These are phyloP conservation scores for Apamea anceps DNA, from an alignment of 2,888 invertebrate genomes.

Conservation along the genomic window DNA sequence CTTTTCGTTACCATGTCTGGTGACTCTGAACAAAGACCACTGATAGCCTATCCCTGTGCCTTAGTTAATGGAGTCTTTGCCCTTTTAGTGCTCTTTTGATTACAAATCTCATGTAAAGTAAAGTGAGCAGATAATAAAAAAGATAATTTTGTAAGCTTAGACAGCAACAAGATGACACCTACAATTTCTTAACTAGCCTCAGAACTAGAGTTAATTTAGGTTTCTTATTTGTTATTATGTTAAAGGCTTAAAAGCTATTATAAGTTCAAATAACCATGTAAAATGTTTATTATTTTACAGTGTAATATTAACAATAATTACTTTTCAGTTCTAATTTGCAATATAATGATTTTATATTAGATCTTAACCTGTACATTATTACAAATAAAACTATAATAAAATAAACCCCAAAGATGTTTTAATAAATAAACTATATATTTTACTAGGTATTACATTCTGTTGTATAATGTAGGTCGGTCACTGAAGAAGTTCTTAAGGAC, in stretches of 20 bases:
- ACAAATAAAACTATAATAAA: slow-evolving; percentile 67
- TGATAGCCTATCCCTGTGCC: slow-evolving; percentile 98
- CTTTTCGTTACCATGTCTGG: slow-evolving; percentile 97
- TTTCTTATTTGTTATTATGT: slow-evolving; percentile 10
- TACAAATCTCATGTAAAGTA: slow-evolving; percentile 7
- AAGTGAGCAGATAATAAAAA: slow-evolving; percentile 24
- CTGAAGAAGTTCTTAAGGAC: slow-evolving; percentile 97
- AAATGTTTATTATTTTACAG: slow-evolving; percentile 37
- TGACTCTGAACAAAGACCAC: slow-evolving; percentile 95
- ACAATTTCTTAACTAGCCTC: not conserved
- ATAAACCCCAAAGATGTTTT: slow-evolving; percentile 77
- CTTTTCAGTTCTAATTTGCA: slow-evolving; percentile 32
- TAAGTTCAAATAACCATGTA: slow-evolving; percentile 25
- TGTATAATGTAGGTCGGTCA: slow-evolving; percentile 87
- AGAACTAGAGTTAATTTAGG: slow-evolving; percentile 3
- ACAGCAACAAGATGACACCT: not conserved
- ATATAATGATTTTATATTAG: slow-evolving; percentile 48
- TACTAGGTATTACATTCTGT: slow-evolving; percentile 83
- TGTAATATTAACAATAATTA: slow-evolving; percentile 33
- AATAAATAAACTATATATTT: slow-evolving; percentile 83
- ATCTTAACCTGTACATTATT: slow-evolving; percentile 50
- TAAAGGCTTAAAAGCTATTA: slow-evolving; percentile 19
- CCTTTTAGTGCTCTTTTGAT: slow-evolving; percentile 96
- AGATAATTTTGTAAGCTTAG: slow-evolving; percentile 7
- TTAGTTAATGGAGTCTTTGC: slow-evolving; percentile 98